Evolutionary conservation across 2,113 vertebrate genomes (phyloP), one percentile per base, ranked within the genome.

Genomic region (Gallinago media): DNA sequence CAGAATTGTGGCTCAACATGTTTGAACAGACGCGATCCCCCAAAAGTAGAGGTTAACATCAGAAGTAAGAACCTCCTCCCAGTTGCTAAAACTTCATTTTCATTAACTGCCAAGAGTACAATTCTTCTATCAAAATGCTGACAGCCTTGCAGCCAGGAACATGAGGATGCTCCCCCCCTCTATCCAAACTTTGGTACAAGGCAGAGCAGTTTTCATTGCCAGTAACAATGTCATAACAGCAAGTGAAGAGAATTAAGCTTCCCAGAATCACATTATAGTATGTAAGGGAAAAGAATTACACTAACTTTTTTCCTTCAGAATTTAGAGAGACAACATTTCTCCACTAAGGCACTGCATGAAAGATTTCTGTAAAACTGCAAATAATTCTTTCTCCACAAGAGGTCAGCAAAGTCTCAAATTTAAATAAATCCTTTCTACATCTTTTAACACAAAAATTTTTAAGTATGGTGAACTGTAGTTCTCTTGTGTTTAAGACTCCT

Each of bases 371-470:
- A 26, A 65, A 67, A 55, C 26, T 80, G 90, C 82, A 62, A 73
- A 47, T 8, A 59, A 77, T 21, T 66, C 27, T 49, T 32, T 65
- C 18, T 63, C 95, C 92, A 0, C 63, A 17, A 96, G 94, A 94
- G 86, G 91, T 83, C 96, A 94, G 83, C 56, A 93, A 50, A 92
- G 25, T 36, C 66, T 73, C 74, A 62, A 8, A 59, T 31, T 29
- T 62, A 34, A 83, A 32, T 5, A 32, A 59, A 80, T 25, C 8
- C 15, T 42, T n/a, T 8, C 46, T 26, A 18, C 3, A 12, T 3
- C 46, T 47, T 79, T 10, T 32, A 79, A 83, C 25, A 32, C 23
- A 42, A 4, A 42, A 19, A 23, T 71, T 36, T 79, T 44, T 18
- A 68, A 72, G 16, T 32, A 31, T 8, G 26, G 12, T n/a, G 11